Base-by-base conservation (phyloP, 37 sponge, comb jelly and placozoan species). In the Halichondria panicea region DNA sequence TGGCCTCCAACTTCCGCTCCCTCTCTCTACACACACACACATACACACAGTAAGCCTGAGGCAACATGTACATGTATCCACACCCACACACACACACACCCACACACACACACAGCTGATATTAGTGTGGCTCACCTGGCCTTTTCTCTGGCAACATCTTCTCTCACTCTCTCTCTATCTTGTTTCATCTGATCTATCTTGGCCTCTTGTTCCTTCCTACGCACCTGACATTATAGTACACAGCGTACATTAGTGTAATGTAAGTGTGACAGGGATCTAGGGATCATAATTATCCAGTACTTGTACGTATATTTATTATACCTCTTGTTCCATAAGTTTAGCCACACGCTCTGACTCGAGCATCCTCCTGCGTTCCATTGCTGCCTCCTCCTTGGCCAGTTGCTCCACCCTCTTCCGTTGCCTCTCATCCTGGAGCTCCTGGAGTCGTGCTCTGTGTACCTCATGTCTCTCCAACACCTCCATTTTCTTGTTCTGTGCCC, bases 401-500 rank as follows among this genome's bases (percentile, higher is more conserved):
- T 86, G 84, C 76, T 96, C 97, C 41, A 89, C 93, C 44, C 61
- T 77, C 59, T 72, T 82, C 55, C 89, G 73, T 66, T 86, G 87
- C 18, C 93, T 67, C 68, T 86, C 93, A 66, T 89, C 91, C 84
- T 75, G 69, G 22, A 87, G 45, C 54, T 91, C 79, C 22, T 82
- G 84, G 38, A 91, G 75, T 48, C 91, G 33, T 33, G 94, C 89
- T 48, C 82, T 27, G 27, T 56, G 27, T 36, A 83, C 80, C 80
- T 89, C 84, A 43, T 86, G 83, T 24, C 86, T 77, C 56, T 80
- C 79, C 64, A 87, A 54, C 32, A 92, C 85, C 61, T 96, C 90
- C 59, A 96, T 89, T 65, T 87, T 88, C 75, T 82, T 92, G 85
- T 96, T 96, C 75, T 96, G 97, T 18, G 97, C 97, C 63, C 92